Evolutionary conservation across 2,797 vertebrate species (phyloP).

Genomic region (Gymnocypris eckloni): DNA sequence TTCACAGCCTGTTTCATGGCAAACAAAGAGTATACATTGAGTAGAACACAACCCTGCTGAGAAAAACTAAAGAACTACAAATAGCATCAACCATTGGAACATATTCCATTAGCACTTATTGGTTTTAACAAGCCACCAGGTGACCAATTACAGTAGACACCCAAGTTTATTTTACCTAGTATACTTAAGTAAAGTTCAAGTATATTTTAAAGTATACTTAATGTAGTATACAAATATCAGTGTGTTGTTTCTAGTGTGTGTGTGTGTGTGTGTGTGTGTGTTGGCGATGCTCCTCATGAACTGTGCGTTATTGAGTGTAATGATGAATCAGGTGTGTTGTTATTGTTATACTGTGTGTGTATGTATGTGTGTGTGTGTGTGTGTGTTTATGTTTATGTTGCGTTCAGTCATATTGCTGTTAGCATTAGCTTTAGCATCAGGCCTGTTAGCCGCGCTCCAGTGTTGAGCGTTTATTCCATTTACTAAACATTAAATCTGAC

Average conservation of each 20-base stretch:
- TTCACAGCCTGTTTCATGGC: too few species aligned
- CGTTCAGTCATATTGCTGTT: constrained; percentile 22
- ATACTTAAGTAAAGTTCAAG: too few species aligned
- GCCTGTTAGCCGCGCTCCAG: constrained; percentile 37
- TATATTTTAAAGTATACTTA: too few species aligned
- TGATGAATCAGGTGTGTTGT: constrained; percentile 5
- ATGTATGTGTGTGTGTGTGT: neutral
- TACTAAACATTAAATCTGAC: neutral
- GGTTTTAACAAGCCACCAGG: too few species aligned
- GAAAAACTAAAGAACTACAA: too few species aligned
- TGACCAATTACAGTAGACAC: too few species aligned
- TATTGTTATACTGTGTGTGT: neutral
- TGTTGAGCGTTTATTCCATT: constrained; percentile 6
- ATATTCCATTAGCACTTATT: too few species aligned
- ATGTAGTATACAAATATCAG: too few species aligned
- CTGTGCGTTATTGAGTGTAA: neutral
- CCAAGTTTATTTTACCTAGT: too few species aligned
- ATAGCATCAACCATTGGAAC: too few species aligned
- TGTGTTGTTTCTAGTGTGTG: neutral
- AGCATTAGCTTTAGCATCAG: constrained; percentile 48
- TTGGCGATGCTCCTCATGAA: neutral
- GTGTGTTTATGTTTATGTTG: neutral
- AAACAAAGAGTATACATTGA: too few species aligned
- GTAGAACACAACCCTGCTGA: too few species aligned
- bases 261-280: neutral